Evolutionary conservation across 2,888 invertebrate genomes (phyloP).

Genomic region (Agelastica alni): DNA sequence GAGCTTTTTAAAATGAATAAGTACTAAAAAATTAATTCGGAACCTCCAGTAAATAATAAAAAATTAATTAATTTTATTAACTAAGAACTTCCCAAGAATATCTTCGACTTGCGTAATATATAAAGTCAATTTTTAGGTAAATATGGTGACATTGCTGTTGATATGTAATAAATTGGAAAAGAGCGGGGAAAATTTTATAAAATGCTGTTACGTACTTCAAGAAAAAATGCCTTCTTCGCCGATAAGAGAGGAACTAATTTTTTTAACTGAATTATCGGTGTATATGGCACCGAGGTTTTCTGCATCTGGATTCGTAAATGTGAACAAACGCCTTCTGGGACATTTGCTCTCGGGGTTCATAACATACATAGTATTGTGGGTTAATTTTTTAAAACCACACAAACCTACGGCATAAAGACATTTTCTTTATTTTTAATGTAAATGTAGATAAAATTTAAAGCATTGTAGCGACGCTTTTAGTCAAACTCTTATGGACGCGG

Average conservation of each 20-base stretch:
- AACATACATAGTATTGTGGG: background rate
- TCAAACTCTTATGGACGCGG: too few species aligned
- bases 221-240: background rate
- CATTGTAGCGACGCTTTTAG: too few species aligned
- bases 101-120: too few species aligned
- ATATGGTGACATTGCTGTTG: background rate
- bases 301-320: background rate
- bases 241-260: background rate
- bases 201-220: background rate
- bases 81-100: too few species aligned
- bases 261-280: background rate
- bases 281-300: background rate
- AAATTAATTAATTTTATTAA: too few species aligned
- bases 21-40: too few species aligned
- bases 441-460: too few species aligned
- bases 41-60: too few species aligned
- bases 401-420: background rate
- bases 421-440: too few species aligned
- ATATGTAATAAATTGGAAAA: constrained; percentile 5
- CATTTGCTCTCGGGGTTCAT: background rate
- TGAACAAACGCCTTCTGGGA: background rate
- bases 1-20: too few species aligned
- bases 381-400: background rate
- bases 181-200: background rate
- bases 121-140: too few species aligned